Percentiles rank a stretch among this genome's conserved stretches.
Evolutionary conservation across 2,888 invertebrate genomes (phyloP).

Genomic region (Bhutanitis thaidina): DNA sequence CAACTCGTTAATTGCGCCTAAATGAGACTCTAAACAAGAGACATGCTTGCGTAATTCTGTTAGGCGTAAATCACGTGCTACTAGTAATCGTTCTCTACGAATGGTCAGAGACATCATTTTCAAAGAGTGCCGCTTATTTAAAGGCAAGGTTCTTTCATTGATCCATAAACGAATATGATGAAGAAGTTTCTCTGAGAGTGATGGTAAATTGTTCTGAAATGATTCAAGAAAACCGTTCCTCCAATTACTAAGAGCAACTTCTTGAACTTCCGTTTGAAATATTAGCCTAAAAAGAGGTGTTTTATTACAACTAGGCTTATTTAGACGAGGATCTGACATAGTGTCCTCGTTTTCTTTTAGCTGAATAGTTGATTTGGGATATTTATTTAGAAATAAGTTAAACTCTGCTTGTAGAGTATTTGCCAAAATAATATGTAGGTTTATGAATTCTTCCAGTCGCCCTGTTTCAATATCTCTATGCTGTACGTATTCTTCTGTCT

Average conservation of each 20-base stretch:
- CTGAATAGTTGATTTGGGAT: slow-evolving; percentile 34
- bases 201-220: slow-evolving; percentile 44
- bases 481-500: slow-evolving; percentile 40
- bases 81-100: slow-evolving; percentile 51
- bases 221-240: slow-evolving; percentile 60
- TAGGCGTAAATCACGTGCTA: slow-evolving; percentile 42
- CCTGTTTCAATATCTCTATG: slow-evolving; percentile 50
- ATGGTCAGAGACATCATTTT: slow-evolving; percentile 56
- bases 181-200: slow-evolving; percentile 46
- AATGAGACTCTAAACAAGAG: slow-evolving; percentile 48
- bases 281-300: slow-evolving; percentile 40
- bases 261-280: slow-evolving; percentile 53
- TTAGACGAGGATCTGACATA: slow-evolving; percentile 20
- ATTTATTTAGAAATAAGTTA: slow-evolving; percentile 50
- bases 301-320: slow-evolving; percentile 22
- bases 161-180: slow-evolving; percentile 53
- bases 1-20: slow-evolving; percentile 46
- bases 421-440: slow-evolving; percentile 40
- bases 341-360: slow-evolving; percentile 15
- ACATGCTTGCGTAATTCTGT: slow-evolving; percentile 53
- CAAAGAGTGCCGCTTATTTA: slow-evolving; percentile 52
- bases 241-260: slow-evolving; percentile 51
- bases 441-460: slow-evolving; percentile 55
- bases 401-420: slow-evolving; percentile 53
- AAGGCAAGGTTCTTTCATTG: slow-evolving; percentile 40